A percentile compares a stretch with the other conserved stretches of the same genome.
Conservation (phyloP, 2,888 invertebrate species). For the Prenolepis imparis region DNA sequence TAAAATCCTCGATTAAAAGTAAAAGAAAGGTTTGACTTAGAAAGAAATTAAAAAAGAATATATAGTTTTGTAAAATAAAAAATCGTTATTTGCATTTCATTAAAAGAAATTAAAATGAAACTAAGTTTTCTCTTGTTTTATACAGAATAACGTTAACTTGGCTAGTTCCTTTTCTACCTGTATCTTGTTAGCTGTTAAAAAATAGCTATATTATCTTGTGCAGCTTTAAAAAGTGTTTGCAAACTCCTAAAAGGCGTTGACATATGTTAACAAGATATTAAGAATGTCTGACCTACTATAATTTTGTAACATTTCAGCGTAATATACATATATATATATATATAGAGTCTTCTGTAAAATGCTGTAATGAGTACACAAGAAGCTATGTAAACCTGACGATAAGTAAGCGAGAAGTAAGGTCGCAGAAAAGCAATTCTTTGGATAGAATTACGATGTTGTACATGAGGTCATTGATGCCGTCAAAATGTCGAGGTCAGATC, state of each 20-base stretch:
- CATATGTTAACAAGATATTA: not conserved
- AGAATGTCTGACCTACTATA: not conserved
- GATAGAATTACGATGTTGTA: constrained; percentile 16
- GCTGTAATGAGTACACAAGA: not conserved
- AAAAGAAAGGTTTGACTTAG: too few relatives aligned
- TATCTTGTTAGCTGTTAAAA: not conserved
- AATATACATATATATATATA: not conserved
- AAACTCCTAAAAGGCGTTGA: not conserved
- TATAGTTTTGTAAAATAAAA: not conserved
- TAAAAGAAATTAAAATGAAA: not conserved
- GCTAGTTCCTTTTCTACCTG: not conserved
- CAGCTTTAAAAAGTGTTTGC: not conserved
- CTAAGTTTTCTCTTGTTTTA: not conserved
- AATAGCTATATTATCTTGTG: not conserved
- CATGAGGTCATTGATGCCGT: constrained; percentile 37
- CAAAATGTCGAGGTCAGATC: constrained; percentile 24
- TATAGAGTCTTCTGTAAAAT: not conserved
- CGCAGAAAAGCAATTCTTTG: not conserved
- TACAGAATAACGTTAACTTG: not conserved
- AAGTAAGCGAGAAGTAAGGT: not conserved
- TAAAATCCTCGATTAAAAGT: too few relatives aligned
- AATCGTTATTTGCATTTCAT: not conserved
- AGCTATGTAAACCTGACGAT: not conserved
- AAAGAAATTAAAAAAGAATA: not conserved
- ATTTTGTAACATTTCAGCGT: not conserved